Evolutionary conservation across 2,113 vertebrate genomes (phyloP).

Genomic region (Mus spicilegus): DNA sequence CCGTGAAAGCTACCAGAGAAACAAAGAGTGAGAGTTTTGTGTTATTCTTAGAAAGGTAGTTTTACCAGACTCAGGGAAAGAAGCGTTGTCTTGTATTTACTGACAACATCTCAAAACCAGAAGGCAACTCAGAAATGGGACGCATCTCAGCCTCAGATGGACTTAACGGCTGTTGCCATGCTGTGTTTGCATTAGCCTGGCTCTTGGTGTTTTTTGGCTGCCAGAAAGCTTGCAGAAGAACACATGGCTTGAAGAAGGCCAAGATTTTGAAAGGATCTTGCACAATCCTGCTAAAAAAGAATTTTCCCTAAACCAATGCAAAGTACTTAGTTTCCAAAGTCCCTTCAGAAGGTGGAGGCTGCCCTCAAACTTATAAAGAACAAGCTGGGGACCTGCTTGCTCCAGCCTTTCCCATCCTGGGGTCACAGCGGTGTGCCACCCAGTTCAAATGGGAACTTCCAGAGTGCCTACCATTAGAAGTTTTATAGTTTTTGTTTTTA

Average conservation of each 20-base stretch:
- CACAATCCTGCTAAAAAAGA: constrained; percentile 2
- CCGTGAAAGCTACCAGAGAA: not conserved
- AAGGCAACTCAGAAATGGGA: constrained; percentile 25
- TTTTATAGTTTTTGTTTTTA: constrained; percentile 51
- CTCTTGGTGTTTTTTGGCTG: constrained; percentile 43
- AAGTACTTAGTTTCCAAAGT: constrained; percentile 34
- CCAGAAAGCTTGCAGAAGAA: constrained; percentile 51
- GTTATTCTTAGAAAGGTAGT: constrained; percentile 17
- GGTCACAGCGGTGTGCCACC: not conserved
- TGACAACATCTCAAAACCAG: constrained; percentile 26
- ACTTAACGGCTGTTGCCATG: not conserved
- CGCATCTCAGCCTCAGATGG: not conserved
- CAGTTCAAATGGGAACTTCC: not conserved
- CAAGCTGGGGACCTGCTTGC: not conserved
- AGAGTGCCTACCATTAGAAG: not conserved
- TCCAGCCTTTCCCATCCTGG: not conserved
- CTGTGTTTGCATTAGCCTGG: constrained; percentile 5
- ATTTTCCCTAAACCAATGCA: constrained; percentile 23
- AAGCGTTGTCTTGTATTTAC: constrained; percentile 28
- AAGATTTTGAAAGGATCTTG: constrained; percentile 64
- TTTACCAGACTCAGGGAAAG: not conserved
- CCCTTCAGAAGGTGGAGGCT: not conserved
- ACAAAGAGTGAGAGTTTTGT: constrained; percentile 15
- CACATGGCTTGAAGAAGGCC: constrained; percentile 49
- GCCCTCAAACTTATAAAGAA: not conserved